Conservation (phyloP, 2,113 vertebrate species). For the Rhodinocichla rosea region DNA sequence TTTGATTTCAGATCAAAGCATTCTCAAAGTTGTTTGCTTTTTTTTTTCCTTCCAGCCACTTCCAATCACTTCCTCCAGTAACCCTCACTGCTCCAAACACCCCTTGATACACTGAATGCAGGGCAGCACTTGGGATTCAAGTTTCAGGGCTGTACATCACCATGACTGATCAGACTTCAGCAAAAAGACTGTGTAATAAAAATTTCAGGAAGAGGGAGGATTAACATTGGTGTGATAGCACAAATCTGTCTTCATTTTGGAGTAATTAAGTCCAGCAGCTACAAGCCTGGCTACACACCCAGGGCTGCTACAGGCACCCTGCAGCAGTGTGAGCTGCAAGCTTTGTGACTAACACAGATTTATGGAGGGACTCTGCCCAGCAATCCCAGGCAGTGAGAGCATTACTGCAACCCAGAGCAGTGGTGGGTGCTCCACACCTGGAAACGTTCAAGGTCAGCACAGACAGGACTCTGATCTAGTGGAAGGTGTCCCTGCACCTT, state of each 20-base stretch:
- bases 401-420: neutral
- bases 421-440: neutral
- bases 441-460: neutral
- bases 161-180: neutral
- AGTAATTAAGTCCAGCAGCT: neutral
- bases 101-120: neutral
- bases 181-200: neutral
- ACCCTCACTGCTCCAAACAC: neutral
- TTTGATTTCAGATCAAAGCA: constrained; percentile 13
- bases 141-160: neutral
- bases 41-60: neutral
- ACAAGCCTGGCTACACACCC: neutral
- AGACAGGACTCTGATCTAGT: neutral
- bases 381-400: neutral
- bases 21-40: neutral
- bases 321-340: neutral
- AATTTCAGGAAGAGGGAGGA: neutral
- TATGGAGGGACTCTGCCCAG: neutral
- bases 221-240: neutral
- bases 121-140: fast-evolving
- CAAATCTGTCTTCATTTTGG: neutral
- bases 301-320: neutral
- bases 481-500: neutral
- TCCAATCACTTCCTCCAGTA: neutral
- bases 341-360: neutral